These are phyloP conservation scores for Nasonia vitripennis DNA, from an alignment of 1,140 invertebrate genomes.

Conservation along the genomic window DNA sequence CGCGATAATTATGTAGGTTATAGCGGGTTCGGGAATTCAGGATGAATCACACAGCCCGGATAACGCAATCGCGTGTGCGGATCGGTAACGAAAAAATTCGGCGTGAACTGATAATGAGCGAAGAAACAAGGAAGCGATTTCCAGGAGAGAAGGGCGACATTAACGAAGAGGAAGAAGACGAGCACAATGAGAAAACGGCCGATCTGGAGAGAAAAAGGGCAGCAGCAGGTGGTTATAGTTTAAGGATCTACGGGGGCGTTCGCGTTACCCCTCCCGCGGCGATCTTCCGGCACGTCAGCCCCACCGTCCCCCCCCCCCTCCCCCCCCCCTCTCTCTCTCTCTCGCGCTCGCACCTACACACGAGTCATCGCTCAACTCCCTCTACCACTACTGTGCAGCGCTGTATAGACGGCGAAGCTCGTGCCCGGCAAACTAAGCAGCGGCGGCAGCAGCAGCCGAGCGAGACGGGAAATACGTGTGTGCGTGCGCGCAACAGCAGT, in stretches of 20 bases:
- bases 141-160: background rate
- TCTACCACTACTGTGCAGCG: background rate
- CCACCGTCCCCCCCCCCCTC: background rate
- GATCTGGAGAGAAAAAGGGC: slow-evolving; percentile 12
- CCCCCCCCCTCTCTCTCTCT: background rate
- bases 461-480: slow-evolving; percentile 36
- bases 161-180: background rate
- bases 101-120: too few species aligned
- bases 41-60: background rate
- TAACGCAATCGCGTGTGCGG: too few species aligned
- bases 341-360: background rate
- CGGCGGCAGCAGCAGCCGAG: background rate
- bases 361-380: background rate
- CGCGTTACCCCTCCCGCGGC: slow-evolving; percentile 43
- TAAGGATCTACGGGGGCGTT: slow-evolving; percentile 54
- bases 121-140: background rate
- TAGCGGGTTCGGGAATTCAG: background rate
- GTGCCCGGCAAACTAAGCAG: slow-evolving; percentile 24
- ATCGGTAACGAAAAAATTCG: too few species aligned
- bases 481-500: background rate
- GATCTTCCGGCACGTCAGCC: slow-evolving; percentile 48
- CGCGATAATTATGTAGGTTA: slow-evolving; percentile 27
- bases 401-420: background rate
- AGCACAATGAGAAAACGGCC: background rate
- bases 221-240: slow-evolving; percentile 53